Conservation (phyloP, 2,113 vertebrate species). For the Rhegmatorhina hoffmannsi region DNA sequence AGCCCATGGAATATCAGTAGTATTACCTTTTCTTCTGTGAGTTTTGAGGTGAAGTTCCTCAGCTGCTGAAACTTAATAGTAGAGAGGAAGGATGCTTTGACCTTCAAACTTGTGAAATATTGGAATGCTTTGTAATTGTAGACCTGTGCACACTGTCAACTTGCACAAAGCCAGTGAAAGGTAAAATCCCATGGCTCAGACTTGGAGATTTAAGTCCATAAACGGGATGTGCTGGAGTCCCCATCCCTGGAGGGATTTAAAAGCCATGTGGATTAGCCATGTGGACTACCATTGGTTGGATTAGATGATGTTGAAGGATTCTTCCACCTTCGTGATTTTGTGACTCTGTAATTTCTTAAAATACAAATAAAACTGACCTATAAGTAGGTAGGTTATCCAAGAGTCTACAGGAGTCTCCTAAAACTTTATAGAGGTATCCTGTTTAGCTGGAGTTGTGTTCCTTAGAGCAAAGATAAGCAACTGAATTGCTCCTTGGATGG, state of each 20-base stretch:
- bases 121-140: not conserved
- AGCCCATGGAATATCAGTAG: not conserved
- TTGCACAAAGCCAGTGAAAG: too few species aligned
- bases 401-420: not conserved
- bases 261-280: too few species aligned
- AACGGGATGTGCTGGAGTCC: too few species aligned
- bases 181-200: too few species aligned
- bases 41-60: not conserved
- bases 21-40: rapidly evolving
- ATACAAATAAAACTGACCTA: not conserved
- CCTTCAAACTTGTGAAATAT: not conserved
- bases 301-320: not conserved
- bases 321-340: not conserved
- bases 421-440: not conserved
- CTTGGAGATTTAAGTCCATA: too few species aligned
- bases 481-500: not conserved
- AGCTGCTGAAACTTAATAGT: not conserved
- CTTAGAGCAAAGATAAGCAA: not conserved
- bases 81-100: not conserved
- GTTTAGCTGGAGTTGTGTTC: not conserved
- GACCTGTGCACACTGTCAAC: too few species aligned
- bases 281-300: not conserved
- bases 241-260: too few species aligned
- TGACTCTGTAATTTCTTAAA: not conserved
- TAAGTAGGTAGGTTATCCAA: not conserved